phyloP scores from a whole-genome alignment of 2,888 invertebrate genomes.

The Ectemnius continuus region DNA sequence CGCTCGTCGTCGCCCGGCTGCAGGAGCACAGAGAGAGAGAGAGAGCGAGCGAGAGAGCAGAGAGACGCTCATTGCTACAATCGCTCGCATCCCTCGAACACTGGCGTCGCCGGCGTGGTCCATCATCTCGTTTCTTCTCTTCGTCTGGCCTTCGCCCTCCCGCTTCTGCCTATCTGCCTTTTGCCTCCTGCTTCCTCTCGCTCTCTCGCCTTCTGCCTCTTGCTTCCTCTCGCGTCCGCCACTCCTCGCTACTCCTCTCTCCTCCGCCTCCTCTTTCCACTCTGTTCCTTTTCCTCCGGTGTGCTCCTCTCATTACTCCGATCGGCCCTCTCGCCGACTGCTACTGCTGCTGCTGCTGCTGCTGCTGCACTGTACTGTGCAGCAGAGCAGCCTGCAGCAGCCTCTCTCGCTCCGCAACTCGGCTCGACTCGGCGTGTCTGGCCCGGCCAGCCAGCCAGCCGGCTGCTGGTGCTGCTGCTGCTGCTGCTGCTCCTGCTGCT shows the following conservation, averaged over 20 bases:
- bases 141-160: background rate
- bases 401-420: background rate
- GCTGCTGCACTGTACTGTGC: too few relatives aligned
- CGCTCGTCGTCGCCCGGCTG: background rate
- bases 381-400: background rate
- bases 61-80: slow-evolving; percentile 1
- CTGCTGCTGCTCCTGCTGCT: too few relatives aligned
- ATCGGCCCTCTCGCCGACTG: too few relatives aligned
- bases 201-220: background rate
- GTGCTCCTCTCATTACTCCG: background rate
- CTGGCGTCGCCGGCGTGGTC: slow-evolving; percentile 1
- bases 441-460: too few relatives aligned
- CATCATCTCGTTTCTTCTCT: background rate
- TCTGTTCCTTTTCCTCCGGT: background rate
- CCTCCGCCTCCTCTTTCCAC: background rate
- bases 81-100: slow-evolving; percentile 1
- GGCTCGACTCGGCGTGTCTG: background rate
- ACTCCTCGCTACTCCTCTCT: background rate
- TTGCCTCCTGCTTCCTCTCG: background rate
- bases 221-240: background rate
- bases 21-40: background rate
- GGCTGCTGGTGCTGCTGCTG: too few relatives aligned
- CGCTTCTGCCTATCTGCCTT: background rate
- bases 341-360: too few relatives aligned
- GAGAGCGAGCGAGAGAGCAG: too few relatives aligned